A percentile compares a stretch with the other conserved stretches of the same genome.
These are phyloP conservation scores for Ctenopoma multispine DNA, from an alignment of 2,797 vertebrate species.

Conservation along the genomic window DNA sequence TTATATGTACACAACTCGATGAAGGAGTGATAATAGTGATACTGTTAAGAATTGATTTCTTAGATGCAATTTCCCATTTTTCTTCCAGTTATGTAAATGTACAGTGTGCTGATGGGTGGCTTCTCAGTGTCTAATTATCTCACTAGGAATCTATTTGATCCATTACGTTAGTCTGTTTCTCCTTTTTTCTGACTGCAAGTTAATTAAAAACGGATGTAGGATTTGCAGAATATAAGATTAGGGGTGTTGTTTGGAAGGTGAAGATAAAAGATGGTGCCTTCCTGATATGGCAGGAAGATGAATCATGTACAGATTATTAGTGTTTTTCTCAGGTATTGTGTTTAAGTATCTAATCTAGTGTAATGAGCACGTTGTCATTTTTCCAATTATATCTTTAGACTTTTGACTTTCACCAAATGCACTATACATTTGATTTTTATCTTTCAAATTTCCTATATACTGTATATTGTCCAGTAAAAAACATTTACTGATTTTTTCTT, in stretches of 20 bases:
- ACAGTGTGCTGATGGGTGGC: slow-evolving; percentile 80
- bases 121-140: slow-evolving; percentile 87
- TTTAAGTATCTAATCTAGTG: slow-evolving; percentile 88
- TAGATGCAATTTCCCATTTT: slow-evolving; percentile 60
- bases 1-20: slow-evolving; percentile 42
- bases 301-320: slow-evolving; percentile 85
- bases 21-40: slow-evolving; percentile 45
- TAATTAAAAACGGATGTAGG: slow-evolving; percentile 88
- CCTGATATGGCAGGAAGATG: slow-evolving; percentile 86
- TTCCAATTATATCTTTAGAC: slow-evolving; percentile 82
- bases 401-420: slow-evolving; percentile 76
- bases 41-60: slow-evolving; percentile 50
- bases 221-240: slow-evolving; percentile 84
- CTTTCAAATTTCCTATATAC: slow-evolving; percentile 49
- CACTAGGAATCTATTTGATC: slow-evolving; percentile 85
- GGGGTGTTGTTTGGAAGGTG: slow-evolving; percentile 87
- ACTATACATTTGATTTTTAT: slow-evolving; percentile 74
- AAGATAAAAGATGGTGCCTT: slow-evolving; percentile 88
- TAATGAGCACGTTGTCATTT: slow-evolving; percentile 87
- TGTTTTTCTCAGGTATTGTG: slow-evolving; percentile 87
- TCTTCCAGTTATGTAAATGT: slow-evolving; percentile 79
- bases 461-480: slow-evolving; percentile 36
- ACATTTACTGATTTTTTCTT: slow-evolving; percentile 45
- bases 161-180: slow-evolving; percentile 84
- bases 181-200: slow-evolving; percentile 82